Base-by-base conservation (phyloP, 2,888 invertebrate species). In the Zaprionus lineosus region DNA sequence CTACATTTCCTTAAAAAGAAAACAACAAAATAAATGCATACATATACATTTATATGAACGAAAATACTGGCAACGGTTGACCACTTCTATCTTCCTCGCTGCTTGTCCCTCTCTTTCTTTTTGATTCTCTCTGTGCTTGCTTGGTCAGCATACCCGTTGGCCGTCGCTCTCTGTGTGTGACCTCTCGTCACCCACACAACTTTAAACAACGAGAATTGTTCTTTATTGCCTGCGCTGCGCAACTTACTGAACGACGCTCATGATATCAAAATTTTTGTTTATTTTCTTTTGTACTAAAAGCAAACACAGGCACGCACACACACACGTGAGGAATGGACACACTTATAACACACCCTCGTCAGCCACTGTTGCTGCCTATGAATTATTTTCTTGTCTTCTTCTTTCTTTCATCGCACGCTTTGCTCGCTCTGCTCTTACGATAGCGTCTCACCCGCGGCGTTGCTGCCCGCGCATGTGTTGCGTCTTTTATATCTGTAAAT, bases 211-310 rank as follows among this genome's bases (percentile, higher is more conserved):
- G 65, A 74, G 73, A 84, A 79, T 56, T 44, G 62, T 84, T 76
- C 76, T 77, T 63, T 59, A 59, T 59, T 66, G 67, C 48, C 21
- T 52, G 40, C 28, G 65, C 11, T 31, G 60, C 71, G 55, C 43
- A 51, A 48, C 65, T 52, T 50, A 53, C 53, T 16, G 15, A 57
- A 29, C 46, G 58, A 37, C 40, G 64, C 65, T 64, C 61, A 64
- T 70, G 48, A 83, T 75, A 77, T 75, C 56, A 65, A 64, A 41
- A 57, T 73, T 81, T 81, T 82, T 84, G 78, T 74, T 84, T 84
- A 65, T 84, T 84, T 84, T 78, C 71, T 61, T 84, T 78, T 84
- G 61, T 65, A 60, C 53, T 60, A 15, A 53, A 47, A 47, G 44
- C 55, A 59, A 47, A 51, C 33, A 40, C 41, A 53, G 43, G 19